Evolutionary conservation across 1,140 invertebrate species (phyloP).

Genomic region (Magallana angulata): DNA sequence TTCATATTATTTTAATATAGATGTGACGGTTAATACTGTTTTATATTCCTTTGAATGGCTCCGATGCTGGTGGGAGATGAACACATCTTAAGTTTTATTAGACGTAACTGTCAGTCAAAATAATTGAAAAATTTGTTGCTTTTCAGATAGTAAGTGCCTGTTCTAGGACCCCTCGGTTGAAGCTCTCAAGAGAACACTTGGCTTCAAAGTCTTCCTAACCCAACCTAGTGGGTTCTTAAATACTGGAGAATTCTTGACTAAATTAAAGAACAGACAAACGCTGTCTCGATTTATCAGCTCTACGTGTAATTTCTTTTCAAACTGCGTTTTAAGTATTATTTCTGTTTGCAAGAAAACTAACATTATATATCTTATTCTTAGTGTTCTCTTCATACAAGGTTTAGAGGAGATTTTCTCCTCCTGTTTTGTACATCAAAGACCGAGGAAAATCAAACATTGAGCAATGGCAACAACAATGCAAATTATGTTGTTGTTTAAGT

Average conservation of each 20-base stretch:
- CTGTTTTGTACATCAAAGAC: too few species aligned
- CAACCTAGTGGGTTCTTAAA: slow-evolving; percentile 23
- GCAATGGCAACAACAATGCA: too few species aligned
- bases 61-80: slow-evolving; percentile 21
- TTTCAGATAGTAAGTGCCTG: slow-evolving; percentile 18
- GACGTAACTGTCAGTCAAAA: slow-evolving; percentile 35
- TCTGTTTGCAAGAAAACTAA: background rate
- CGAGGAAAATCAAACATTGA: too few species aligned
- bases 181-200: background rate
- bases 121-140: slow-evolving; percentile 35
- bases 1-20: slow-evolving; percentile 37
- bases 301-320: background rate
- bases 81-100: slow-evolving; percentile 20
- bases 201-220: slow-evolving; percentile 24
- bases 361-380: too few species aligned
- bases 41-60: slow-evolving; percentile 25
- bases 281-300: slow-evolving; percentile 12
- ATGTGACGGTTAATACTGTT: slow-evolving; percentile 31
- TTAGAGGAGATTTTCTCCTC: too few species aligned
- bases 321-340: background rate
- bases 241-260: slow-evolving; percentile 20
- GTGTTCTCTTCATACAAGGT: too few species aligned
- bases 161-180: background rate
- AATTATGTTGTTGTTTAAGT: too few species aligned
- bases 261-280: slow-evolving; percentile 1